Base-by-base conservation (phyloP, 2,113 vertebrate species). In the Microcebus tavaratra region DNA sequence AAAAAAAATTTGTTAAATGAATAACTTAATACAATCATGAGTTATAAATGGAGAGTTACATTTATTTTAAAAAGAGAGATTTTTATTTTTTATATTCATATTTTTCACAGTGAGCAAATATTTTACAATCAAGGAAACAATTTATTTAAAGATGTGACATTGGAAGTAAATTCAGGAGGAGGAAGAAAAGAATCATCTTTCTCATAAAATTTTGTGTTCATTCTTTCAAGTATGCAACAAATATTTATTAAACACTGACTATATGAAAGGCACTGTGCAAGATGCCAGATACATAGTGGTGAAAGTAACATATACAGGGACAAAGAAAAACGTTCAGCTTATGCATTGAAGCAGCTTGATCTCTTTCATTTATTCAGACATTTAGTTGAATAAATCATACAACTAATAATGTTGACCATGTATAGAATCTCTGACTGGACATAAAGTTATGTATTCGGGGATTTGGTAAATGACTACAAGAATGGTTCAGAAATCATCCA, bases 41-140 rank as follows among this genome's bases (percentile, higher is more conserved):
- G 29, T 42, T 96, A 11, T 59, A 65, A 70, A 7, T 70, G 91
- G 15, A 91, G 18, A 75, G 25, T 88, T 63, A 73, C 65, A 11
- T 61, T 80, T 82, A 68, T 70, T 73, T 91, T 85, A 67, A 91
- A 45, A 79, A 68, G 21, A 78, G 18, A 83, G 39, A 55, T 65
- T 20, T 88, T 75, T 76, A 45, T 25, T 81, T 89, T 90, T 83
- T 93, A 76, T 76, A 73, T 92, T 92, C 39, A 15, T 48, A 83
- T 75, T 92, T 95, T 95, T 65, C 70, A 90, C 55, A 90, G 3
- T 55, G 25, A 97, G 36, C 20, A 83, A 80, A 84, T 90, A 20
- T 75, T 92, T 92, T 92, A 36, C 65, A 88, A 92, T 59, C 34
- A 93, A 85, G 85, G 42, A 79, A 84, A 87, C 78, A 91, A 42